Evolutionary conservation across 1,140 invertebrate species (phyloP).

Genomic region (Cotesia glomerata): DNA sequence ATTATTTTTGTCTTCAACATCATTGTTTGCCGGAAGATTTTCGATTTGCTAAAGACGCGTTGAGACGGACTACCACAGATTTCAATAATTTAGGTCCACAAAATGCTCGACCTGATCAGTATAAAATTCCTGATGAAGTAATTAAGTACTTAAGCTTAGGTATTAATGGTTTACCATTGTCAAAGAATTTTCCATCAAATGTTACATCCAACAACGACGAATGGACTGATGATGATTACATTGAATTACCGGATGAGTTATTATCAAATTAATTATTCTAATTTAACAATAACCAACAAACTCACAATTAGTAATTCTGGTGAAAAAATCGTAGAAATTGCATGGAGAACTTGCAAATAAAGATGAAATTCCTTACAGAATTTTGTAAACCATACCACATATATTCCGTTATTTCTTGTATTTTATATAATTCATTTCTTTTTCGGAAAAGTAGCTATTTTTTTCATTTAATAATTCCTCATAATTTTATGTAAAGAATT

Average conservation of each 20-base stretch:
- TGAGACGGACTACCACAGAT: conserved; percentile 50
- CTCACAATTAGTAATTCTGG: too few species aligned
- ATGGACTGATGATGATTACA: conserved; percentile 67
- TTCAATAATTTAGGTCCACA: conserved; percentile 65
- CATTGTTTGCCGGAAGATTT: conserved; percentile 72
- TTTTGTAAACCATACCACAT: too few species aligned
- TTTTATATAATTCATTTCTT: too few species aligned
- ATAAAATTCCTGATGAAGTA: conserved; percentile 60
- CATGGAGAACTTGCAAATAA: too few species aligned
- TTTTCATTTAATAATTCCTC: too few species aligned
- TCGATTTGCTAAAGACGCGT: conserved; percentile 41
- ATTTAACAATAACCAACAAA: too few species aligned
- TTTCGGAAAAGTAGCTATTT: too few species aligned
- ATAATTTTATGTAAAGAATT: too few species aligned
- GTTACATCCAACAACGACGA: conserved; percentile 52
- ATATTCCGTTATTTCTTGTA: too few species aligned
- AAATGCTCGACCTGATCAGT: conserved; percentile 64
- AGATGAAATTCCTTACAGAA: too few species aligned
- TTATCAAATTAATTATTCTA: conserved; percentile 9
- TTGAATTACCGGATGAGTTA: conserved; percentile 55
- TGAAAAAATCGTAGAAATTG: too few species aligned
- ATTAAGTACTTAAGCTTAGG: conserved; percentile 69
- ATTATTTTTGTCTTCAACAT: conserved; percentile 77
- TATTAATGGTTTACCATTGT: conserved; percentile 66
- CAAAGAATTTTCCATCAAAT: conserved; percentile 62